Evolutionary conservation across 2,797 vertebrate genomes (phyloP), one percentile per base, ranked within the genome.

Genomic region (Meda fulgida): DNA sequence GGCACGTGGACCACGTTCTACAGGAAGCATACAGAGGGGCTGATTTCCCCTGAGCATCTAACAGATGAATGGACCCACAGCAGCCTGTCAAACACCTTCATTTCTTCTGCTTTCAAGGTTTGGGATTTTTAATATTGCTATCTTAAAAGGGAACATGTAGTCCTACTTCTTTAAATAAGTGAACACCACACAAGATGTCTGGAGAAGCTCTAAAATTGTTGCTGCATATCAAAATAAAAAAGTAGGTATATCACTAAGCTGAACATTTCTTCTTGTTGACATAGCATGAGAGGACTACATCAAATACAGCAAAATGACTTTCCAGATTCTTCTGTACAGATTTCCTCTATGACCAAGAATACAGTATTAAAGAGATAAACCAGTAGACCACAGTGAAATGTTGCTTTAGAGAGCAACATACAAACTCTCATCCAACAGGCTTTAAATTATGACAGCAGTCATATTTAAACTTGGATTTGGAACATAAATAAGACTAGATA

Each of bases 41-140:
- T 90, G 80, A 86, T 91, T 87, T 80, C 78, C 84, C 86, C 86
- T 79, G 83, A 87, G 83, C 83, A 46, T 88, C 84, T 91, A 91
- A 92, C 91, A 92, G 88, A 86, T 83, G 85, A 87, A 72, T 92
- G 91, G 87, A 91, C 91, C 91, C 53, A 73, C 31, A 86, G 51
- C 86, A 86, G 80, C 87, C 86, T 89, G 90, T 90, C 92, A 92
- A 87, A 91, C 84, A 87, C 86, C 87, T 83, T 87, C 84, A 92
- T 86, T 75, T 84, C 72, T 90, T 58, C 36, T 81, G 84, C 84
- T 87, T 89, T 89, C 70, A 89, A 70, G 78, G 48, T 79, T 77
- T 66, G 21, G 63, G 51, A 71, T 77, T 84, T 80, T 58, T 66
- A 81, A 11, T 69, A 26, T 78, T 65, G 72, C 48, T 75, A 23